Percentiles rank a stretch among this genome's conserved stretches.
These are phyloP conservation scores for Candoia aspera DNA, from an alignment of 2,113 vertebrate species.

Conservation along the genomic window DNA sequence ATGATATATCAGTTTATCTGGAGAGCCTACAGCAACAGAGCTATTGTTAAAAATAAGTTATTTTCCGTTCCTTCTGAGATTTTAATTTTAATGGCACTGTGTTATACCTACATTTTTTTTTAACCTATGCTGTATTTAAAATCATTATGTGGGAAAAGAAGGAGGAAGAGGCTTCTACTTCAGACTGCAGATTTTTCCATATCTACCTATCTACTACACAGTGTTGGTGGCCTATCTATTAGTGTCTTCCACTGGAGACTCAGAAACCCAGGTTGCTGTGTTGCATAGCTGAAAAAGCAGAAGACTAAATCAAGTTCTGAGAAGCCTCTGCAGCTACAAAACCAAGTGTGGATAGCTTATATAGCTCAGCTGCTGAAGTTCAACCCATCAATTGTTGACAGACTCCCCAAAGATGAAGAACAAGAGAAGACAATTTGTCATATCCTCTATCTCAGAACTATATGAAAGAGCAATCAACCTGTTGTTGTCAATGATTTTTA, in stretches of 20 bases:
- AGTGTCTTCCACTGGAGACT: not conserved
- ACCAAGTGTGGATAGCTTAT: not conserved
- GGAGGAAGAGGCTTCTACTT: not conserved
- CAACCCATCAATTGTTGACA: not conserved
- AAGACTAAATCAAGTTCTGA: not conserved
- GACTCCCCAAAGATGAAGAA: not conserved
- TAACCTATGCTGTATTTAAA: not conserved
- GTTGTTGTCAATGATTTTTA: constrained; percentile 41
- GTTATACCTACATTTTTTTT: not conserved
- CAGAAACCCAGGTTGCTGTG: not conserved
- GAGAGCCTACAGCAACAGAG: not conserved
- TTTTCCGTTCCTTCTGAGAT: not conserved
- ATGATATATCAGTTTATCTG: not conserved
- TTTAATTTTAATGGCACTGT: not conserved
- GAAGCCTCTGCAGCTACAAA: not conserved
- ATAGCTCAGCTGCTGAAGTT: not conserved
- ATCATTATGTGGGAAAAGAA: not conserved
- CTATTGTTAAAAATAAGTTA: not conserved
- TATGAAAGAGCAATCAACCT: constrained; percentile 28
- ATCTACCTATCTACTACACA: not conserved
- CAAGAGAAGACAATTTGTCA: not conserved
- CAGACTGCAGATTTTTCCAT: not conserved
- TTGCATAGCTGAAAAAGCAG: not conserved
- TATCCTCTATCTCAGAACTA: not conserved
- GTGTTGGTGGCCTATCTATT: not conserved